phyloP scores from a whole-genome alignment of 2,888 invertebrate genomes.

The Anorthoa munda region DNA sequence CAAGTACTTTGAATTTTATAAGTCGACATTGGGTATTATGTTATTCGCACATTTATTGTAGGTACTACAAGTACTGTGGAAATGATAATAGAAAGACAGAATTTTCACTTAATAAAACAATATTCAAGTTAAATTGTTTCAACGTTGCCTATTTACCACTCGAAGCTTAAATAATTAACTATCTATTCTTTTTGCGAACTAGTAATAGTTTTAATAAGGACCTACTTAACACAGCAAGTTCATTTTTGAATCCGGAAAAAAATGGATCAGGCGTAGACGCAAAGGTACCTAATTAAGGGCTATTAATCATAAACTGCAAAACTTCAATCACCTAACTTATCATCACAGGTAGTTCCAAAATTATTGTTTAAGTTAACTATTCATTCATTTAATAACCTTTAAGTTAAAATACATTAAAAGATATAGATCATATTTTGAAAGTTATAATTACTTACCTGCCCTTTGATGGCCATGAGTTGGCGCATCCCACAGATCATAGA shows the following conservation, averaged over 20 bases:
- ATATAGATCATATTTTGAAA: conserved; percentile 63
- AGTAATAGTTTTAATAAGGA: neutral
- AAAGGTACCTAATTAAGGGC: conserved; percentile 28
- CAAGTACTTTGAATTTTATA: conserved; percentile 23
- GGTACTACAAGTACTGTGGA: no score
- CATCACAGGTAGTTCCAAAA: conserved; percentile 49
- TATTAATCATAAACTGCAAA: conserved; percentile 48
- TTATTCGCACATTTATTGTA: neutral
- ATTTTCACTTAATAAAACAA: no score
- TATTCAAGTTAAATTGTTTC: neutral
- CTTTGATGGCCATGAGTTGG: conserved; percentile 71
- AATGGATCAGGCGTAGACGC: neutral
- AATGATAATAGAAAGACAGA: no score
- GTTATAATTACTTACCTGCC: conserved; percentile 71
- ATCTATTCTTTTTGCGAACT: no score
- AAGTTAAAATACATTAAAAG: conserved; percentile 54
- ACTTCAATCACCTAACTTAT: conserved; percentile 15
- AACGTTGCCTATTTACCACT: no score
- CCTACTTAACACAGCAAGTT: neutral
- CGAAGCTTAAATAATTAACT: no score
- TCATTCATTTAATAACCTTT: conserved; percentile 24
- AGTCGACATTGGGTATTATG: conserved; percentile 12
- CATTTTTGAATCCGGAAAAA: conserved; percentile 1
- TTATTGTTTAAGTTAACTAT: conserved; percentile 24
- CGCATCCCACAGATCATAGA: no score